Evolutionary conservation across 1,140 invertebrate species (phyloP).

Genomic region (Stegodyphus mimosarum): DNA sequence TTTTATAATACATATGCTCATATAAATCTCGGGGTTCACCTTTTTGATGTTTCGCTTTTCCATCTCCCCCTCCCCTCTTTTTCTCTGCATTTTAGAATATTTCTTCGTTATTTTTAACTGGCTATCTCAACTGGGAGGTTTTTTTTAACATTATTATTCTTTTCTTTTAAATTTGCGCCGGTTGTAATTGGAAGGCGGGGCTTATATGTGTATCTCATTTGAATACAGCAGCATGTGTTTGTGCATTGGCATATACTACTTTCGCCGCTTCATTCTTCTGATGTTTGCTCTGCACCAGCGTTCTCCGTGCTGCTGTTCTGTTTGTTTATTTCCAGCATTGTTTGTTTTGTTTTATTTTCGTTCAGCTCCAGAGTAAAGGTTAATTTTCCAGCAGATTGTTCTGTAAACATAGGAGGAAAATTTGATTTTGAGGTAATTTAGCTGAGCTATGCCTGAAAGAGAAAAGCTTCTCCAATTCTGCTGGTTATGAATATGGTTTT

Average conservation of each 20-base stretch:
- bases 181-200: conserved; percentile 45
- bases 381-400: conserved; percentile 45
- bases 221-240: conserved; percentile 16
- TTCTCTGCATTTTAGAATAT: conserved; percentile 12
- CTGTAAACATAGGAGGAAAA: conserved; percentile 32
- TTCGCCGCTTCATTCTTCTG: conserved; percentile 21
- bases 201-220: conserved; percentile 37
- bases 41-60: neutral
- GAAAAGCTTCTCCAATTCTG: no score
- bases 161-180: conserved; percentile 39
- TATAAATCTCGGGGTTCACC: neutral
- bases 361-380: neutral
- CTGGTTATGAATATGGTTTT: no score
- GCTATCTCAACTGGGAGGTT: neutral
- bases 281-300: no score
- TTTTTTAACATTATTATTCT: neutral
- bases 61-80: conserved; percentile 6
- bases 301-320: neutral
- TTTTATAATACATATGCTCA: conserved; percentile 4
- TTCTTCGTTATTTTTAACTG: conserved; percentile 55
- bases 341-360: conserved; percentile 15
- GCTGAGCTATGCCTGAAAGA: no score
- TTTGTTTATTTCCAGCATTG: conserved; percentile 21
- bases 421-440: neutral
- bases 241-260: neutral